These are phyloP conservation scores for Paramormyrops kingsleyae DNA, from an alignment of 2,113 vertebrate genomes.

Conservation along the genomic window DNA sequence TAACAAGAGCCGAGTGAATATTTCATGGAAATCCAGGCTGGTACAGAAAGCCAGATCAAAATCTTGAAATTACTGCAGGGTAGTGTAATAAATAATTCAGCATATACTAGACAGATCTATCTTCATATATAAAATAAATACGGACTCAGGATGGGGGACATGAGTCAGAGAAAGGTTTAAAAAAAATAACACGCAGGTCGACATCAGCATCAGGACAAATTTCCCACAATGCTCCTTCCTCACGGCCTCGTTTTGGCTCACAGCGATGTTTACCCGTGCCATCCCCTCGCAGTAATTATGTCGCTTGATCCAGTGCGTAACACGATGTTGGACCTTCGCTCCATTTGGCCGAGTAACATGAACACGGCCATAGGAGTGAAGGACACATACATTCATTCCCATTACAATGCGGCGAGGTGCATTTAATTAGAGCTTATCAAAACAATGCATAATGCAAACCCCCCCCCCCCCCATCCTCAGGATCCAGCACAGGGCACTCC, in stretches of 20 bases:
- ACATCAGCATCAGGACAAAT: not conserved
- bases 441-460: conserved; percentile 62
- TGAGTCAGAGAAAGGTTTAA: not conserved
- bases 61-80: conserved; percentile 13
- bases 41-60: conserved; percentile 19
- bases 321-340: conserved; percentile 65
- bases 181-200: not conserved
- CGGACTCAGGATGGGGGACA: conserved; percentile 14
- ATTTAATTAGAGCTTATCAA: conserved; percentile 84
- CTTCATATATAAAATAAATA: conserved; percentile 16
- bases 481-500: conserved; percentile 66
- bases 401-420: conserved; percentile 47
- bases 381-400: conserved; percentile 74
- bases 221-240: not conserved
- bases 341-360: conserved; percentile 76
- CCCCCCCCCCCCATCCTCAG: conserved; percentile 56
- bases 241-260: too few relatives aligned
- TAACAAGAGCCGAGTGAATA: conserved; percentile 18
- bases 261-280: not conserved
- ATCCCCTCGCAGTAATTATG: conserved; percentile 61
- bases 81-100: conserved; percentile 20
- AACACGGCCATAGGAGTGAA: conserved; percentile 64
- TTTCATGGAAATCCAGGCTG: conserved; percentile 13
- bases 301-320: conserved; percentile 65
- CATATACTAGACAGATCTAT: conserved; percentile 7